phyloP scores from a whole-genome alignment of 2,888 invertebrate species.

The Himalopsyche kuldschensis region DNA sequence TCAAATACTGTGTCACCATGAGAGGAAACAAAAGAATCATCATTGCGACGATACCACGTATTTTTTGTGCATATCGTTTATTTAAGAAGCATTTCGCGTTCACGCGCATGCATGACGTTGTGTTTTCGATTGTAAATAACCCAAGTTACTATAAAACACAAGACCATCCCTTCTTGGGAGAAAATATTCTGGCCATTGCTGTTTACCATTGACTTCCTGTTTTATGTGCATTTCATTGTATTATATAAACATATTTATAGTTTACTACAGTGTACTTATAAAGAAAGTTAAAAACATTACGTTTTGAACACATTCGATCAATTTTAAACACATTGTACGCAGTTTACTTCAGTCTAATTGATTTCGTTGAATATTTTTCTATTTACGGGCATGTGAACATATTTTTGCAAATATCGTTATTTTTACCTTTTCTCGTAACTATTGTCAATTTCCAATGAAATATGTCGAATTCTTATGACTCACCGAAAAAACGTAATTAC shows the following conservation, averaged over 20 bases:
- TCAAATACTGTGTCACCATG: conserved; percentile 18
- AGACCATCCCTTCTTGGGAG: background rate
- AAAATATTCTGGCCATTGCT: background rate
- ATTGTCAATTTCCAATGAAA: background rate
- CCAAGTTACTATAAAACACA: background rate
- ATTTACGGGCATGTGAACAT: background rate
- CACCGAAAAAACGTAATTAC: too few relatives aligned
- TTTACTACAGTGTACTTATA: background rate
- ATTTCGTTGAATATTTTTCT: background rate
- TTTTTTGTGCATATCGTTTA: background rate
- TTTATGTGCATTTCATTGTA: conserved; percentile 11
- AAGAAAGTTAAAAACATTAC: background rate
- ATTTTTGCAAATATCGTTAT: background rate
- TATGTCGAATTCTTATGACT: background rate
- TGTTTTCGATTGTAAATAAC: background rate
- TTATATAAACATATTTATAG: conserved; percentile 10
- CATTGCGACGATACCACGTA: background rate
- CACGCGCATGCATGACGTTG: background rate
- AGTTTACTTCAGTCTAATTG: background rate
- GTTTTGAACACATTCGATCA: background rate
- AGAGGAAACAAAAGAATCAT: conserved; percentile 31
- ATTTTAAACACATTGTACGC: background rate
- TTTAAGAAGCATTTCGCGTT: background rate
- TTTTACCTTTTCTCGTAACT: background rate
- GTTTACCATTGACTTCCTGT: conserved; percentile 23